phyloP scores from a whole-genome alignment of 1,140 invertebrate genomes.

The Plutomurus gul region DNA sequence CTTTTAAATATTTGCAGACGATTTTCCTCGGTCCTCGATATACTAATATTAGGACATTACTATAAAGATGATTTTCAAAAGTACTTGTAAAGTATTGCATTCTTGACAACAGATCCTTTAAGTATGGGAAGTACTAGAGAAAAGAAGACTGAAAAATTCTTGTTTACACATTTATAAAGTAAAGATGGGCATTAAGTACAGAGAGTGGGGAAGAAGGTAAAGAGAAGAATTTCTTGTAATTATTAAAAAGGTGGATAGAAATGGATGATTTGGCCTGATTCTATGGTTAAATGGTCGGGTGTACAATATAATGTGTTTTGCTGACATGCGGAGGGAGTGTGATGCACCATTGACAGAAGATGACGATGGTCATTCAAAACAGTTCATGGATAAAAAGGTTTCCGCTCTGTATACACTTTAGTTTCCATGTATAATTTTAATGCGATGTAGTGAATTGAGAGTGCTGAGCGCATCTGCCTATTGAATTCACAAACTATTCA shows the following conservation, averaged over 20 bases:
- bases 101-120: too few species aligned
- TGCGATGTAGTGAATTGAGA: neutral
- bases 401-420: neutral
- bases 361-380: slow-evolving; percentile 12
- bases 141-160: too few species aligned
- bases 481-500: neutral
- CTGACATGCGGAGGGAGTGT: too few species aligned
- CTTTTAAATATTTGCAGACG: too few species aligned
- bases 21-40: too few species aligned
- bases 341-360: neutral
- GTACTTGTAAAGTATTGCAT: too few species aligned
- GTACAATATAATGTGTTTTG: neutral
- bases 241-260: neutral
- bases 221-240: neutral
- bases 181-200: neutral
- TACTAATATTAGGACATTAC: too few species aligned
- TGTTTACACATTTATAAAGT: too few species aligned
- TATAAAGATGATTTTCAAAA: too few species aligned
- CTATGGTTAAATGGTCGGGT: neutral
- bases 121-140: too few species aligned
- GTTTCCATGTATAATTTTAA: neutral
- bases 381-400: neutral
- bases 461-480: slow-evolving; percentile 15
- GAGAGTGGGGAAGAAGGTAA: neutral
- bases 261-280: neutral